phyloP scores from a whole-genome alignment of 2,888 invertebrate species.

The Periphyllus acericola region DNA sequence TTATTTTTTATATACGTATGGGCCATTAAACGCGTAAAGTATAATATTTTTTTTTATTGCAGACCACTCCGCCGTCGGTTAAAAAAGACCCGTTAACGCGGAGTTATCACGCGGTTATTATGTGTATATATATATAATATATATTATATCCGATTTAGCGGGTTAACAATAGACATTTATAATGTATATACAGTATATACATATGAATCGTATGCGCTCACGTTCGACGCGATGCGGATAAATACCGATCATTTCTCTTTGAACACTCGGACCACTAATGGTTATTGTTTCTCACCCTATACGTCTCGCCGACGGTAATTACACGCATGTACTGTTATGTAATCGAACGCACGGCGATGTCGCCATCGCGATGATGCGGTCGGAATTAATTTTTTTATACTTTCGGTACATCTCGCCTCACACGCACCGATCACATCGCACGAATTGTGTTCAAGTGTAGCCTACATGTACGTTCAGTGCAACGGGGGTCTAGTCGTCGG shows the following conservation, averaged over 20 bases:
- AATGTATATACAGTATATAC: background rate
- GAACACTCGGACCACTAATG: conserved; percentile 11
- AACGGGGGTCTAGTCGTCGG: background rate
- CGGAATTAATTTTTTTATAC: conserved; percentile 6
- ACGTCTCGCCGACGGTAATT: conserved; percentile 14
- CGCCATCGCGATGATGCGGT: background rate
- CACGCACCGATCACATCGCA: background rate
- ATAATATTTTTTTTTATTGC: background rate
- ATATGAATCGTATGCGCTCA: background rate
- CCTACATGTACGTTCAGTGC: too few relatives aligned
- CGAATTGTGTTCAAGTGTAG: too few relatives aligned
- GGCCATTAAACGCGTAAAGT: background rate
- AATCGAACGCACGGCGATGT: background rate
- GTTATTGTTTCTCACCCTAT: conserved; percentile 15
- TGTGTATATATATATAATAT: background rate
- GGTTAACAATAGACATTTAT: too few relatives aligned
- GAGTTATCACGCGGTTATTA: background rate
- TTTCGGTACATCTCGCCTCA: conserved; percentile 36
- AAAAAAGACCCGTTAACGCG: background rate
- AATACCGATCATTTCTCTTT: conserved; percentile 41
- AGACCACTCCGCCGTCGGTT: background rate
- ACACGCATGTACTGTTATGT: background rate
- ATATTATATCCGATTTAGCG: conserved; percentile 6
- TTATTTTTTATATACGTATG: background rate
- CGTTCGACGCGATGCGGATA: background rate